A percentile compares a stretch with the other conserved stretches of the same genome.
phyloP scores from a whole-genome alignment of 2,797 vertebrate species.

The Spinus pinus region DNA sequence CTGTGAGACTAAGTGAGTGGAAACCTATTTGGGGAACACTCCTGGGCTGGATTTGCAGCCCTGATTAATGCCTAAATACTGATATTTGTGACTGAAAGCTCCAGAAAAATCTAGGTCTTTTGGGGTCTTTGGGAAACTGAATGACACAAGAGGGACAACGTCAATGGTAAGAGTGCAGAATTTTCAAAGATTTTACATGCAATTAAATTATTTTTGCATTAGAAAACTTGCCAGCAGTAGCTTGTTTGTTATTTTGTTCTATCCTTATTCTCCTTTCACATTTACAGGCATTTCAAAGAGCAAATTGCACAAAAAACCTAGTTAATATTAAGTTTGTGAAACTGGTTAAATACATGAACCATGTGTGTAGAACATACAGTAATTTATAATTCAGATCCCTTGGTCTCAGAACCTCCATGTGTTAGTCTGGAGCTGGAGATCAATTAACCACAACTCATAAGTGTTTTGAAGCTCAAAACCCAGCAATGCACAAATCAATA shows the following conservation, averaged over 20 bases:
- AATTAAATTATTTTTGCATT: not conserved
- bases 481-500: not conserved
- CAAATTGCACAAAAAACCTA: not conserved
- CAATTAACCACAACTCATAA: not conserved
- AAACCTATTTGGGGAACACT: not conserved
- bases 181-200: not conserved
- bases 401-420: not conserved
- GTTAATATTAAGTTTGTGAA: not conserved
- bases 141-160: accelerated
- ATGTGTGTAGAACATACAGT: not conserved
- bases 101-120: not conserved
- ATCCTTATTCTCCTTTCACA: not conserved
- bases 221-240: not conserved
- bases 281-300: not conserved
- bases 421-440: not conserved
- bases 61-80: not conserved
- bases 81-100: not conserved
- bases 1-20: not conserved
- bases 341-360: not conserved
- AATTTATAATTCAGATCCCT: not conserved
- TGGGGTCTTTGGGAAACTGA: not conserved
- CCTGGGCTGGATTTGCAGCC: not conserved
- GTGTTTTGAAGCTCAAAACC: not conserved
- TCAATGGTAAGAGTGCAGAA: accelerated
- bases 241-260: not conserved